phyloP scores from a whole-genome alignment of 2,888 invertebrate species.

The Serrognathus titanus region DNA sequence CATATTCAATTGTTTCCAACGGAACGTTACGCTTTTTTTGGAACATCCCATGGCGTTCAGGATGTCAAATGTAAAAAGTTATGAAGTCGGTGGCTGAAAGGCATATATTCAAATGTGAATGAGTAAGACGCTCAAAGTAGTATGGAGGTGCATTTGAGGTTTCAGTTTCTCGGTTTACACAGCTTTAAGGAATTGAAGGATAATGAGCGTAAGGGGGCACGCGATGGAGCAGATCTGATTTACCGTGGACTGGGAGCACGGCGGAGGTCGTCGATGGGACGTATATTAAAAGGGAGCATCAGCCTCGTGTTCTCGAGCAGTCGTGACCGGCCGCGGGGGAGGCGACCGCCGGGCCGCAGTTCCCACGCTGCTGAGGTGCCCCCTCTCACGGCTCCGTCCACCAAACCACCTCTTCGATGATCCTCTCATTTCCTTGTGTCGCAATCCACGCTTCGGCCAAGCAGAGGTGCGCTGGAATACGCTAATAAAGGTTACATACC shows the following conservation, averaged over 20 bases:
- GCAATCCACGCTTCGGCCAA: constrained; percentile 30
- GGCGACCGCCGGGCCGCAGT: constrained; percentile 41
- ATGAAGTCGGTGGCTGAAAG: too few relatives aligned
- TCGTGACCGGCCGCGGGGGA: constrained; percentile 49
- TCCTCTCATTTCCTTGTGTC: constrained; percentile 41
- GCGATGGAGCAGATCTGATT: constrained; percentile 31
- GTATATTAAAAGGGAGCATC: constrained; percentile 44
- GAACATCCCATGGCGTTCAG: too few relatives aligned
- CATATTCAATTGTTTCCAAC: too few relatives aligned
- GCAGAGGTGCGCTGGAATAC: constrained; percentile 27
- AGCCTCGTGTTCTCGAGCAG: constrained; percentile 47
- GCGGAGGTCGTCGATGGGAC: constrained; percentile 35
- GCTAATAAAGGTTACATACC: constrained; percentile 34
- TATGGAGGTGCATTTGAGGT: neutral
- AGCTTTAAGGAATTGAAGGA: constrained; percentile 26
- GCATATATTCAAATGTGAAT: too few relatives aligned
- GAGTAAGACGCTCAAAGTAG: neutral
- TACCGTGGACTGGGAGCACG: constrained; percentile 33
- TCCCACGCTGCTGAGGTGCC: constrained; percentile 44
- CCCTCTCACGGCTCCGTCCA: constrained; percentile 30
- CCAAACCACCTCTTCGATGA: constrained; percentile 27
- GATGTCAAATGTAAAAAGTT: too few relatives aligned
- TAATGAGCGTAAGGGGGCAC: constrained; percentile 26
- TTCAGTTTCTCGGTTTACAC: neutral
- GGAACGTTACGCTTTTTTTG: too few relatives aligned